A percentile compares a stretch with the other conserved stretches of the same genome.
These are phyloP conservation scores for Tipula confusa DNA, from an alignment of 2,888 invertebrate genomes.

Conservation along the genomic window DNA sequence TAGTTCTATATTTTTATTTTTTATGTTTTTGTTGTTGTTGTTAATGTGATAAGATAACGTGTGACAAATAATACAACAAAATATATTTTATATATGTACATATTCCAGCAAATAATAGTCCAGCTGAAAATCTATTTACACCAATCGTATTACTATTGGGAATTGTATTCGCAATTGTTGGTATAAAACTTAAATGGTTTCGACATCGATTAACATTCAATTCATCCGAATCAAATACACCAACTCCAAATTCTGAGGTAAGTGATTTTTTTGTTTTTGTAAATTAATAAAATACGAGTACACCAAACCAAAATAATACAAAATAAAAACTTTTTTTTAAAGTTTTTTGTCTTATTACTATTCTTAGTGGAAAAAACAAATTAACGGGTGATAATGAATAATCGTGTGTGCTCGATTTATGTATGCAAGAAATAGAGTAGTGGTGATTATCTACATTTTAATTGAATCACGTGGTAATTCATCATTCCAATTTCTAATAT, in stretches of 20 bases:
- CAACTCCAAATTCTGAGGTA: neutral
- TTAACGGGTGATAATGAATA: neutral
- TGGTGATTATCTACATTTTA: neutral
- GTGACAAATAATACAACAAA: neutral
- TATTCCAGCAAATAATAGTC: neutral
- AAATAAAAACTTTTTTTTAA: neutral
- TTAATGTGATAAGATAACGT: slow-evolving; percentile 7
- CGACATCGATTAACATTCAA: slow-evolving; percentile 47
- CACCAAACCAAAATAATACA: neutral
- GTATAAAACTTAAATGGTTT: slow-evolving; percentile 53
- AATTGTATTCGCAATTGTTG: slow-evolving; percentile 44
- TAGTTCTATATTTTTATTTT: neutral
- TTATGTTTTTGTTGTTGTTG: no score
- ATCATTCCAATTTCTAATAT: neutral
- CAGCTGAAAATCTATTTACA: slow-evolving; percentile 16
- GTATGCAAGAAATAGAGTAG: neutral
- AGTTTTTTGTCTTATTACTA: neutral
- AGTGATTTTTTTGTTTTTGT: neutral
- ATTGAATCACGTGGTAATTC: neutral
- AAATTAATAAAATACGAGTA: slow-evolving; percentile 35
- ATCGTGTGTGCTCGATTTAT: neutral
- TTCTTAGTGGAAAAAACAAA: neutral
- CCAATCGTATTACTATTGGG: slow-evolving; percentile 38
- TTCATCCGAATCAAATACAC: neutral
- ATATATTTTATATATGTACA: neutral